Conservation (phyloP, 2,113 vertebrate genomes). For the Hydropotes inermis region DNA sequence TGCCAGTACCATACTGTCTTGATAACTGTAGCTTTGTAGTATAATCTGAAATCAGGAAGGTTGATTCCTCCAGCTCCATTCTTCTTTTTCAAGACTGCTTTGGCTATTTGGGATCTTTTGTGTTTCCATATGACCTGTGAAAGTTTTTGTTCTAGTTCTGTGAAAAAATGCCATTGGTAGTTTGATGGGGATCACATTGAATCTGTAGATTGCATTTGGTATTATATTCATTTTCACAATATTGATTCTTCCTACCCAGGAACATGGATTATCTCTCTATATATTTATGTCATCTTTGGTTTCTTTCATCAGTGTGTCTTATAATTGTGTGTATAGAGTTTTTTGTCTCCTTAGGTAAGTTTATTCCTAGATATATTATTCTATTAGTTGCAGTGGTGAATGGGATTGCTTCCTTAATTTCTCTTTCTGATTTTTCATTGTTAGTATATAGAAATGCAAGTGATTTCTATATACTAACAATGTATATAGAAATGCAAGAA, state of each 20-base stretch:
- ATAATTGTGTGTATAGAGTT: not conserved
- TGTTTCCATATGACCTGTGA: not conserved
- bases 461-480: not conserved
- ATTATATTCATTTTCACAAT: not conserved
- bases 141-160: not conserved
- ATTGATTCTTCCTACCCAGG: not conserved
- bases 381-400: not conserved
- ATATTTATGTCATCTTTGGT: not conserved
- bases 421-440: not conserved
- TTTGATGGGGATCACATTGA: rapidly evolving
- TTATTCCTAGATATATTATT: not conserved
- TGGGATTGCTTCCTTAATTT: not conserved
- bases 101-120: not conserved
- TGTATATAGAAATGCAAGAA: not conserved
- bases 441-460: not conserved
- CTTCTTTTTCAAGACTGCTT: not conserved
- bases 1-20: not conserved
- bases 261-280: not conserved
- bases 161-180: not conserved
- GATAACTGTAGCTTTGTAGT: not conserved
- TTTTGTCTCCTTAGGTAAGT: not conserved
- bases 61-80: not conserved
- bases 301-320: not conserved
- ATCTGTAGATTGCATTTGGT: not conserved
- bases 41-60: not conserved